Evolutionary conservation across 2,888 invertebrate species (phyloP).

Genomic region (Ptychoptera albimana): DNA sequence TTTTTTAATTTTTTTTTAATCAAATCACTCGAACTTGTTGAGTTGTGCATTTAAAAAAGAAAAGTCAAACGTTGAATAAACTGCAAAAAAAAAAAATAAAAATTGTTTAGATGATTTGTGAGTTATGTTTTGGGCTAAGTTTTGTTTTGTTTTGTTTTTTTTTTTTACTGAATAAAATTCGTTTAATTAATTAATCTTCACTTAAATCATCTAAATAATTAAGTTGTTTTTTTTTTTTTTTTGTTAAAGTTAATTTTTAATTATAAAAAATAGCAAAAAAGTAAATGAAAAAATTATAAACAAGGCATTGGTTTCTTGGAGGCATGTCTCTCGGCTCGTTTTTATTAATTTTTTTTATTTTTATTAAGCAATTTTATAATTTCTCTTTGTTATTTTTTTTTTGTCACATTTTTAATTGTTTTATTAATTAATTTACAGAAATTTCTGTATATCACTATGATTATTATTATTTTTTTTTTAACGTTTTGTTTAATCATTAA

Average conservation of each 20-base stretch:
- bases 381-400: slow-evolving; percentile 6
- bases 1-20: neutral
- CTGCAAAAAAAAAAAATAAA: no score
- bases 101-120: no score
- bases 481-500: neutral
- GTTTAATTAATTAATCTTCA: no score
- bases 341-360: neutral
- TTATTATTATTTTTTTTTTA: slow-evolving; percentile 16
- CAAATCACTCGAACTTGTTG: neutral
- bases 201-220: neutral
- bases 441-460: no score
- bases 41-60: slow-evolving; percentile 1
- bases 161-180: no score
- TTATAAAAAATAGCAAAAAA: no score
- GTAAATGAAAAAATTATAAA: slow-evolving; percentile 11
- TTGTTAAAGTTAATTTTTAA: neutral
- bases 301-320: slow-evolving; percentile 63
- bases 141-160: no score
- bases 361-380: neutral
- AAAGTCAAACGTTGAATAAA: neutral
- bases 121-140: no score
- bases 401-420: slow-evolving; percentile 5
- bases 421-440: slow-evolving; percentile 22
- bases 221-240: slow-evolving; percentile 2
- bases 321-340: slow-evolving; percentile 40